Conservation (phyloP, 2,797 vertebrate genomes). For the Taeniopygia guttata region DNA sequence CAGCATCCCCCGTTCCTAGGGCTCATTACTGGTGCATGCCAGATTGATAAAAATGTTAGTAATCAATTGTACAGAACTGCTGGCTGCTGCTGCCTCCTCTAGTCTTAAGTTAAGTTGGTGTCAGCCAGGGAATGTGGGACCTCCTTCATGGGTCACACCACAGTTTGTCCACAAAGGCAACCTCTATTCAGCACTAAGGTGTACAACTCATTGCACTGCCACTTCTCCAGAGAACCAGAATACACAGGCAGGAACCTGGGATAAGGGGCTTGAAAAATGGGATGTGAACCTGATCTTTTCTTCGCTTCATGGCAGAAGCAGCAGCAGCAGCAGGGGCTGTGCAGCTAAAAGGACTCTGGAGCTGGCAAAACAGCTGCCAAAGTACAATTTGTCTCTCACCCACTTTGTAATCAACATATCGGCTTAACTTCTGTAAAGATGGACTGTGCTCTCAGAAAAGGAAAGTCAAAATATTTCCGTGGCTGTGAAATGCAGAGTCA, state of each 20-base stretch:
- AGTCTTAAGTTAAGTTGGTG: rapidly evolving
- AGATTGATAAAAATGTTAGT: not conserved
- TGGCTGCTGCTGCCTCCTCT: not conserved
- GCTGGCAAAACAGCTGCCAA: not conserved
- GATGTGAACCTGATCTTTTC: rapidly evolving
- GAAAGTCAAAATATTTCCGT: not conserved
- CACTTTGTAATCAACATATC: not conserved
- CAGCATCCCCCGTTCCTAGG: not conserved
- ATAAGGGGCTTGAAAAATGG: not conserved
- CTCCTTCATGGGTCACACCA: not conserved
- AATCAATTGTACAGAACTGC: not conserved
- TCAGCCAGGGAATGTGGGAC: not conserved
- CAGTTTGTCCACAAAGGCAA: not conserved
- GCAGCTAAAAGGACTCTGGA: not conserved
- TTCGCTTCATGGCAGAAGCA: not conserved
- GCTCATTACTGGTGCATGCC: not conserved
- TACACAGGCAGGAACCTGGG: not conserved
- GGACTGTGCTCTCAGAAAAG: not conserved
- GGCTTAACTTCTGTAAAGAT: not conserved
- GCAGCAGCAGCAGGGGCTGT: not conserved
- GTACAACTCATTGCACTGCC: rapidly evolving
- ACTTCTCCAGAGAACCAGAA: not conserved
- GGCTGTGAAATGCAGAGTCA: not conserved
- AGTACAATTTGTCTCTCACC: not conserved
- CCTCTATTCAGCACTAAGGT: not conserved